A percentile compares a stretch with the other conserved stretches of the same genome.
These are phyloP conservation scores for Graptemys geographica DNA, from an alignment of 2,797 vertebrate genomes.

Conservation along the genomic window DNA sequence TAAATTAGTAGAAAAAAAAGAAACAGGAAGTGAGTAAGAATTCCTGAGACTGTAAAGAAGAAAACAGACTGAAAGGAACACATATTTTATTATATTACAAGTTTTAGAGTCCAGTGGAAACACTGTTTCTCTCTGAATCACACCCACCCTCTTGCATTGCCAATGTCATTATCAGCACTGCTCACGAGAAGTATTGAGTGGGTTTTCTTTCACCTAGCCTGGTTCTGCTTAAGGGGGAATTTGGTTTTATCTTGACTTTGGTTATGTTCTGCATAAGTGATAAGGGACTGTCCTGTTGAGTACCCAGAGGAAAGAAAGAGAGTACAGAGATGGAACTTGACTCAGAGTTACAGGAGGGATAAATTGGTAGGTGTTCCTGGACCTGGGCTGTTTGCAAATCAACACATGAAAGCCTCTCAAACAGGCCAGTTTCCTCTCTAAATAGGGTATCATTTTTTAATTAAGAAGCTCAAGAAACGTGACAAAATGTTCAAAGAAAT, in stretches of 20 bases:
- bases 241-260: fast-evolving
- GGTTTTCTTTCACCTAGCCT: fast-evolving
- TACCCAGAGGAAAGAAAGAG: not conserved
- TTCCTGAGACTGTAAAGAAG: not conserved
- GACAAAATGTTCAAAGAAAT: not conserved
- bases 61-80: not conserved
- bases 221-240: not conserved
- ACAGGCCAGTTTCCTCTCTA: not conserved
- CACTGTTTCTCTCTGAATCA: not conserved
- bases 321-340: not conserved
- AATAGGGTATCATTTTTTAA: not conserved
- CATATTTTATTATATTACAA: not conserved
- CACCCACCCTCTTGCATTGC: not conserved
- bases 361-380: not conserved
- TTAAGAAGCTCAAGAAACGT: not conserved
- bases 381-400: not conserved
- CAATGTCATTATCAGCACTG: not conserved
- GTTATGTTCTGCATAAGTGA: fast-evolving
- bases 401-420: not conserved
- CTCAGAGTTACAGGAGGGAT: not conserved
- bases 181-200: not conserved
- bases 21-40: slow-evolving; percentile 30
- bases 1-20: not conserved
- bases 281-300: not conserved
- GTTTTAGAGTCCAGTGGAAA: slow-evolving; percentile 1